Evolutionary conservation across 2,888 invertebrate genomes (phyloP), one percentile per base, ranked within the genome.

Genomic region (Scaptomyza polygonia): DNA sequence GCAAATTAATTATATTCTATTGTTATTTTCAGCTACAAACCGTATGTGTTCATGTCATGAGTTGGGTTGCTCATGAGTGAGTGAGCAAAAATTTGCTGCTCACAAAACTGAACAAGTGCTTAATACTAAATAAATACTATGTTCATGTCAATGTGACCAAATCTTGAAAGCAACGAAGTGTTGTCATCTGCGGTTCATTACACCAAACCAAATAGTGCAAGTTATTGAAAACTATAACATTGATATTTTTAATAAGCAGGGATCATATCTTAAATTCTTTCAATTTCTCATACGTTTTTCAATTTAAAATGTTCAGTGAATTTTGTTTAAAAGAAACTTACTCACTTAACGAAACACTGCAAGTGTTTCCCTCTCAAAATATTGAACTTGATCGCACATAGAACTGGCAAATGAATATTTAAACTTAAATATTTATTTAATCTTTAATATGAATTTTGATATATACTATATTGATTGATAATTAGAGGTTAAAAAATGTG

Each of bases 41-140:
- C 84, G 86, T 85, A 88, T 48, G 86, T 86, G 84, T 72, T 85
- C 84, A 85, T 85, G 62, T 62, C 59, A 72, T n/a, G n/a, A n/a
- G n/a, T n/a, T n/a, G n/a, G n/a, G n/a, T n/a, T n/a, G n/a, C n/a
- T n/a, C n/a, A n/a, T n/a, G n/a, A n/a, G n/a, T n/a, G n/a, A n/a
- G n/a, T n/a, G n/a, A n/a, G n/a, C n/a, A n/a, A n/a, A n/a, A n/a
- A n/a, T n/a, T n/a, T n/a, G n/a, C n/a, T n/a, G n/a, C n/a, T n/a
- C n/a, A n/a, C n/a, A n/a, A n/a, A n/a, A n/a, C n/a, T n/a, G n/a
- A n/a, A n/a, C n/a, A n/a, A n/a, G n/a, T n/a, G n/a, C n/a, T n/a
- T n/a, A n/a, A n/a, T n/a, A n/a, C n/a, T n/a, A n/a, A n/a, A n/a
- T n/a, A n/a, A n/a, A n/a, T n/a, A n/a, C n/a, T n/a, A n/a, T 86